phyloP scores from a whole-genome alignment of 1,140 invertebrate genomes.

The Drosophila baimaii region DNA sequence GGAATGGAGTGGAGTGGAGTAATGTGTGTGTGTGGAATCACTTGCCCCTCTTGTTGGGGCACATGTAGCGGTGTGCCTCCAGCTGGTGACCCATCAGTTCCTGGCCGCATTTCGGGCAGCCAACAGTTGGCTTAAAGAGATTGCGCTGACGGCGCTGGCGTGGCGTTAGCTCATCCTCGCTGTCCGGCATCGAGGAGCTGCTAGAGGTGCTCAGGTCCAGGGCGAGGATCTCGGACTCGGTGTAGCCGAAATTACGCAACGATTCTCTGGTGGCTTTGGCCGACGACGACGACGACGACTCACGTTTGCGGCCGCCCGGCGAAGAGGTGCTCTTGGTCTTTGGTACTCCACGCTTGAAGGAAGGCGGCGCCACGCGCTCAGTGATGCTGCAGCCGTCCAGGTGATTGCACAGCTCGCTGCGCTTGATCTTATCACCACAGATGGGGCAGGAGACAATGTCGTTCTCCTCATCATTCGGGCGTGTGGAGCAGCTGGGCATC shows the following conservation, averaged over 20 bases:
- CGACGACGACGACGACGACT: background rate
- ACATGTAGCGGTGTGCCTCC: conserved; percentile 48
- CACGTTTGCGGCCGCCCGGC: background rate
- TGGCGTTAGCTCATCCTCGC: conserved; percentile 40
- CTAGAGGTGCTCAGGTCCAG: conserved; percentile 52
- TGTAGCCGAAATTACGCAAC: conserved; percentile 57
- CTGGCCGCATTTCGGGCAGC: conserved; percentile 88
- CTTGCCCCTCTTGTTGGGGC: conserved; percentile 9
- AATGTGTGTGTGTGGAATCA: background rate
- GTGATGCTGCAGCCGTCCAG: conserved; percentile 77
- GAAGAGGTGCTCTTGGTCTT: conserved; percentile 6
- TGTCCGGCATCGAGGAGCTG: conserved; percentile 23
- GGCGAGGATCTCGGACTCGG: conserved; percentile 35
- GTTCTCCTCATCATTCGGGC: conserved; percentile 38
- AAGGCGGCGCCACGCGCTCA: conserved; percentile 47
- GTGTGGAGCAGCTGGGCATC: conserved; percentile 43
- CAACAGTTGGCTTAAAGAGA: conserved; percentile 52
- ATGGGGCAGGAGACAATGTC: conserved; percentile 84
- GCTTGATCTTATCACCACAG: conserved; percentile 75
- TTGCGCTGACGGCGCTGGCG: conserved; percentile 53
- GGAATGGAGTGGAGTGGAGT: background rate
- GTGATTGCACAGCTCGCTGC: conserved; percentile 65
- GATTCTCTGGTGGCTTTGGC: conserved; percentile 18
- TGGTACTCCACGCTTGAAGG: conserved; percentile 9
- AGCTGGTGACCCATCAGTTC: conserved; percentile 54